Evolutionary conservation across 1,140 invertebrate species (phyloP), one percentile per base, ranked within the genome.

Genomic region (Hesperophylax magnus): DNA sequence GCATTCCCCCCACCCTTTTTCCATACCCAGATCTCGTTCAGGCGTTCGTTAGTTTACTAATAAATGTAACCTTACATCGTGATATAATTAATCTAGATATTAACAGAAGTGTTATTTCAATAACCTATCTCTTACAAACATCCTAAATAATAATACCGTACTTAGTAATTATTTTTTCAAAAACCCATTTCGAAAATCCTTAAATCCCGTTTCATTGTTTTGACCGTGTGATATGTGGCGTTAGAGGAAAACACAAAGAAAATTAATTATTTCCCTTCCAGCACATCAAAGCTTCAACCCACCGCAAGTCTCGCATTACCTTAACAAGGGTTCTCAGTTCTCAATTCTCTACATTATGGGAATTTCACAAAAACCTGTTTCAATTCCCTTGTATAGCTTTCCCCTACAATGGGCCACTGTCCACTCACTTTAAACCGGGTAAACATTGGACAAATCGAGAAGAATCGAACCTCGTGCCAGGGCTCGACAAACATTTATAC

Each of bases 241-340:
- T 67, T 39, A 27, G 27, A 17, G 11, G 67, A 47, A 22, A 71
- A 71, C 20, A 71, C 67, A 71, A 71, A 71, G 67, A 71, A 71
- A 71, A 71, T 71, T 71, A 71, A 71, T 71, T 71, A 52, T 52
- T n/a, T 53, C 47, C 22, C 47, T 18, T 71, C 39, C 22, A 34
- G 18, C 67, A 52, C 67, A 24, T 71, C 34, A 71, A 71, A 52
- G 39, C n/a, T 9, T 17, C 67, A 22, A 22, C 15, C 31, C 39
- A 47, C 67, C 67, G 47, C 67, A 71, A 71, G 11, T 22, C 39
- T 20, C 67, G 22, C 39, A 53, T 71, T 71, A 52, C 67, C 67
- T 71, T 71, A 71, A 71, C 67, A 71, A 71, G 67, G 67, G 67
- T 67, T 34, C 39, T 47, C 61, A 22, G 18, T 15, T 22, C n/a